A percentile compares a stretch with the other conserved stretches of the same genome.
Evolutionary conservation across 2,797 vertebrate genomes (phyloP).

Genomic region (Pseudochaenichthys georgianus): DNA sequence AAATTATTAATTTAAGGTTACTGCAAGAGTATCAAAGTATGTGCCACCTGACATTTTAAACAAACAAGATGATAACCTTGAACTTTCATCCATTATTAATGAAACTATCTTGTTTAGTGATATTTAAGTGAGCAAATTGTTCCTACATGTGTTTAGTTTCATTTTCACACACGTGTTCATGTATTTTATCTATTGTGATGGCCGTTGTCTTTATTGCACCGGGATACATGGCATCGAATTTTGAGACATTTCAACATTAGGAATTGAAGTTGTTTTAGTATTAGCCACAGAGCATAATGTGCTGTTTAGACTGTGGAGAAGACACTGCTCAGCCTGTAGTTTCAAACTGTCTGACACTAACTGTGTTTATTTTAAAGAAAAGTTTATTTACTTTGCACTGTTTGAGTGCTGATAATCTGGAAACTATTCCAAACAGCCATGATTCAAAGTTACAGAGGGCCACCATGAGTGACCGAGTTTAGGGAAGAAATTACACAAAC

Average conservation of each 20-base stretch:
- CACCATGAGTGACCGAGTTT: neutral
- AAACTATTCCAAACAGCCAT: slow-evolving; percentile 20
- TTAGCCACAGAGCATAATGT: neutral
- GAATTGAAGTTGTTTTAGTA: neutral
- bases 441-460: neutral
- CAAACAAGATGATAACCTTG: too few relatives aligned
- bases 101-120: neutral
- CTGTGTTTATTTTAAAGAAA: slow-evolving; percentile 35
- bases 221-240: neutral
- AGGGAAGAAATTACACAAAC: neutral
- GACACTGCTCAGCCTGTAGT: neutral
- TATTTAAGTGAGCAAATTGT: neutral
- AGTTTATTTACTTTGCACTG: slow-evolving; percentile 23
- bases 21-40: too few relatives aligned
- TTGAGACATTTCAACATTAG: neutral
- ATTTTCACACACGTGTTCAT: neutral
- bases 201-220: neutral
- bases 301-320: neutral
- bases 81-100: too few relatives aligned
- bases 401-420: slow-evolving; percentile 29
- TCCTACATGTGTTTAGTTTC: neutral
- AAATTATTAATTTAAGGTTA: neutral
- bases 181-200: neutral
- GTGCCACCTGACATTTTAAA: too few relatives aligned
- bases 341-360: neutral